These are phyloP conservation scores for Silurus lanzhouensis DNA, from an alignment of 2,797 vertebrate species.

Conservation along the genomic window DNA sequence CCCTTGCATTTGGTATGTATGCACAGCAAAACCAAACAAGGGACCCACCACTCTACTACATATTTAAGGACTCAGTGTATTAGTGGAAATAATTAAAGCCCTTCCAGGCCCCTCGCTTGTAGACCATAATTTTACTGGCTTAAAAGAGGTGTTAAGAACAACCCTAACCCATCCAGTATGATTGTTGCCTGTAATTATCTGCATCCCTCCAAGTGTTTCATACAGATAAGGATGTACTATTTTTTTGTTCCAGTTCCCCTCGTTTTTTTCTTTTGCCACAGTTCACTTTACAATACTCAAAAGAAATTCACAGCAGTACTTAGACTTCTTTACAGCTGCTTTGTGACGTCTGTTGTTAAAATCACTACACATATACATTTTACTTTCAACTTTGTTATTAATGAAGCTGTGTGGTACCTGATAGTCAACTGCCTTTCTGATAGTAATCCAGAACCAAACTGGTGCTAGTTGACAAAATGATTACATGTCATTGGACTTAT, in stretches of 20 bases:
- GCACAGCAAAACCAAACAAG: background rate
- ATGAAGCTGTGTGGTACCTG: background rate
- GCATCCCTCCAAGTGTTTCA: background rate
- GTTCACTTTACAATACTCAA: background rate
- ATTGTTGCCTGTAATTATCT: constrained; percentile 68
- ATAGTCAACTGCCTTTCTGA: background rate
- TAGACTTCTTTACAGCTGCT: background rate
- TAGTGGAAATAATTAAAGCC: constrained; percentile 4
- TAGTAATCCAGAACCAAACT: background rate
- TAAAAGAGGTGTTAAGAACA: constrained; percentile 10
- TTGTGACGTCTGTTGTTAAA: background rate
- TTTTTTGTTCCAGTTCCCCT: background rate
- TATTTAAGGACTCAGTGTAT: background rate
- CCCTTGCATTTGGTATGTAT: background rate
- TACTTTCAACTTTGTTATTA: background rate
- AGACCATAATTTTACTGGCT: constrained; percentile 10
- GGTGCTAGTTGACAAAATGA: background rate
- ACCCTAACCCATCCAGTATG: background rate
- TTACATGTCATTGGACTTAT: background rate
- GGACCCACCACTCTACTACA: constrained; percentile 1
- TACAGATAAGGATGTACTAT: background rate
- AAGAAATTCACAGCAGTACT: background rate
- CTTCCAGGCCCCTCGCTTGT: background rate
- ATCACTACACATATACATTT: background rate
- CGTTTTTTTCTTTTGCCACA: background rate